phyloP scores from a whole-genome alignment of 1,140 invertebrate species.

The Drosophila triauraria region DNA sequence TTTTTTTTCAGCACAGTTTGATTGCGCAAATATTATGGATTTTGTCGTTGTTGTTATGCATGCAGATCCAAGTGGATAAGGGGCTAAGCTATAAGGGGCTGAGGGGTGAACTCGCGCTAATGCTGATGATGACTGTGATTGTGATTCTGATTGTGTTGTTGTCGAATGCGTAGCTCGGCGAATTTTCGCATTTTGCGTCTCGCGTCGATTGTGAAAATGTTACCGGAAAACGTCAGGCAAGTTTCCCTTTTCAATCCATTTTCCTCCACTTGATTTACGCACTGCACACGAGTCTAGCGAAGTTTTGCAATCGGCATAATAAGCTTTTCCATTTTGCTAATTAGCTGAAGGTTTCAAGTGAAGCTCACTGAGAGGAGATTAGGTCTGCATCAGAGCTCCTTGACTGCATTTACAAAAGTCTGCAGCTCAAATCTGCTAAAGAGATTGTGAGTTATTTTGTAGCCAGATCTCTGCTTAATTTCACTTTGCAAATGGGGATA shows the following conservation, averaged over 20 bases:
- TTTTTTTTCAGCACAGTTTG: conserved; percentile 43
- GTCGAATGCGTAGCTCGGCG: conserved; percentile 4
- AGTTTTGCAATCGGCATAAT: conserved; percentile 46
- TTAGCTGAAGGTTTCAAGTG: conserved; percentile 29
- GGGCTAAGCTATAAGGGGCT: conserved; percentile 3
- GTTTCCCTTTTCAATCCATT: conserved; percentile 16
- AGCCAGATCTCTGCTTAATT: conserved; percentile 16
- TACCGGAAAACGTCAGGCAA: conserved; percentile 14
- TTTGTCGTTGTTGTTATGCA: conserved; percentile 52
- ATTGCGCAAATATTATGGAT: conserved; percentile 60
- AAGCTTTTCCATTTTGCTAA: conserved; percentile 49
- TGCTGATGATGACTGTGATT: conserved; percentile 43
- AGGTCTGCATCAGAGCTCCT: neutral
- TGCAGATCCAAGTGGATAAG: conserved; percentile 37
- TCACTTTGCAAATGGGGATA: conserved; percentile 28
- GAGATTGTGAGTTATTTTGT: conserved; percentile 15
- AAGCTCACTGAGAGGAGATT: conserved; percentile 1
- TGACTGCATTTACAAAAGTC: conserved; percentile 1
- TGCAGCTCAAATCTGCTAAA: conserved; percentile 16
- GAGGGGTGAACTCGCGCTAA: conserved; percentile 5
- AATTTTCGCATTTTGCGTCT: conserved; percentile 20
- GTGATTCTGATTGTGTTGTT: conserved; percentile 40
- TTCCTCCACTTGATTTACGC: conserved; percentile 40
- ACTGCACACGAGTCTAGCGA: conserved; percentile 7
- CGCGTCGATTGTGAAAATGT: conserved; percentile 17